Base-by-base conservation (phyloP, 2,797 vertebrate genomes). In the Valencia hispanica region DNA sequence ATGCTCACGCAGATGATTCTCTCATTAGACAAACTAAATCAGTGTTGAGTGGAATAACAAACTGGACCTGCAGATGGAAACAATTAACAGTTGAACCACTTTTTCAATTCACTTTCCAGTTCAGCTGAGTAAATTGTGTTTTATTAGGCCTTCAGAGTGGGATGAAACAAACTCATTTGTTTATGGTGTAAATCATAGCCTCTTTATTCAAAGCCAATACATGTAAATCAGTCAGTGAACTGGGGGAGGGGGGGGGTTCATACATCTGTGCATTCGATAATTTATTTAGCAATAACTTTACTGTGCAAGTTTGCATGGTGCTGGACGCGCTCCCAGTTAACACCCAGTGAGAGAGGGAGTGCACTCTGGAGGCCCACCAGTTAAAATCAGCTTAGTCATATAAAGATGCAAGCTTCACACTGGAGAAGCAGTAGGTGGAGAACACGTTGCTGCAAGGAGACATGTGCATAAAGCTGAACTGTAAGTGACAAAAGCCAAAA, bases 51-150 rank as follows among this genome's bases (percentile, higher is more conserved):
- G 55, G 59, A 12, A 69, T 74, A 30, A 78, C 27, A 75, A 81
- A 79, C 68, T 75, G 45, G 70, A 90, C 41, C 77, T 66, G 50
- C 78, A 85, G 89, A 87, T 92, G 90, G 75, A 89, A 92, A 73
- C 83, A 87, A 82, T 94, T 84, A 89, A 86, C 86, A 87, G 48
- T 50, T 81, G 68, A 79, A 79, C 55, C 65, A 22, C 39, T 65
- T 71, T 69, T 73, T 39, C 72, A 71, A 81, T 76, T 78, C 78
- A 79, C 70, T 81, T 85, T 73, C 74, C 50, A 79, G 63, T 82
- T 78, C 70, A 84, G 83, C 81, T 88, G 77, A 79, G 53, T 80
- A 88, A 85, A 91, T 68, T 34, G 81, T 59, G 51, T 72, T 87
- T 89, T 91, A 81, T 75, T 53, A 83, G 27, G 39, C 41, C 73